Evolutionary conservation across 1,140 invertebrate species (phyloP), one percentile per base, ranked within the genome.

Genomic region (Eulimnadia texana): DNA sequence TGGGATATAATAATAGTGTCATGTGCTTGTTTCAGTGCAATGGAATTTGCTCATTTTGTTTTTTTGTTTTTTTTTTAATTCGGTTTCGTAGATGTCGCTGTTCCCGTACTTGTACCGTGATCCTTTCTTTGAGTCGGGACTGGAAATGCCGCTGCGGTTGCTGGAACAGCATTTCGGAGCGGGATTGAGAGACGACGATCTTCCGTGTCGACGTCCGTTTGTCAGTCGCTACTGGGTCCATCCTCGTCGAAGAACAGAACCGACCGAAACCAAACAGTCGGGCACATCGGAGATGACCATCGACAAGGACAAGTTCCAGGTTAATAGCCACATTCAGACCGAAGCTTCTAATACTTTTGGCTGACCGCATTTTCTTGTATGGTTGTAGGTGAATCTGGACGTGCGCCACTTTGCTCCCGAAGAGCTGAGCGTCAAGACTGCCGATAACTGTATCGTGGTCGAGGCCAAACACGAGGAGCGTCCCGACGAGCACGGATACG

Each of bases 391-490:
- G 1, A 84, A 83, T 52, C 73, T 92, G 49, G 90, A 94, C 69
- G 83, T 90, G 0, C 79, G 89, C 65, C 86, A 93, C 68, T 90
- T 89, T 72, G 74, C 81, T 13, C 86, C 88, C 0, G 84, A 90
- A 61, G 87, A 92, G 74, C 85, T 94, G 33, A 84, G 81, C n/a
- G 88, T 94, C 0, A 93, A 90, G 72, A 87, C 88, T 0, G 77
- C 82, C 16, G 87, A 88, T 67, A 85, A 85, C 69, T 80, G 75
- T 58, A 79, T 93, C n/a, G 73, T 88, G 9, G 83, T 92, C 1
- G 82, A 88, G 70, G 88, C 84, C 1, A 88, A 86, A 73, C 88
- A 91, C 69, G 85, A 90, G 70, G 85, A 89, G 69, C 86, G 83
- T 67, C 79, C 82, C 66, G 85, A 88, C 68, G 59, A 60, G 16